phyloP scores from a whole-genome alignment of 2,888 invertebrate species.

The Blomia tropicalis region DNA sequence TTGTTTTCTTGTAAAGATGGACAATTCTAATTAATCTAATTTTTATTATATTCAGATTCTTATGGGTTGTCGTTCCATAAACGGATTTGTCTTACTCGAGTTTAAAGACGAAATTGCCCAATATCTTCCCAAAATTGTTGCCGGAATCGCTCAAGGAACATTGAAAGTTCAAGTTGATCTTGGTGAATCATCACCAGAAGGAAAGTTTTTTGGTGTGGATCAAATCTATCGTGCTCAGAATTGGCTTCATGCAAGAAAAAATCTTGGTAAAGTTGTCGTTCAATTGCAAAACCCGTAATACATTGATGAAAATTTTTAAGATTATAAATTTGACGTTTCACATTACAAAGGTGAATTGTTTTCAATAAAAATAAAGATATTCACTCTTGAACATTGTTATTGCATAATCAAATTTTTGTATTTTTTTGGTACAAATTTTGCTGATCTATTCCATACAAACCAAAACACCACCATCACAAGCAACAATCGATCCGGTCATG shows the following conservation, averaged over 20 bases:
- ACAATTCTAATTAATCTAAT: too few relatives aligned
- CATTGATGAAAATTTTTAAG: not conserved
- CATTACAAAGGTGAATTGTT: too few relatives aligned
- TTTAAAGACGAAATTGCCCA: slow-evolving; percentile 17
- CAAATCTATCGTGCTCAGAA: slow-evolving; percentile 26
- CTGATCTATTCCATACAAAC: too few relatives aligned
- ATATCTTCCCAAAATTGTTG: slow-evolving; percentile 25
- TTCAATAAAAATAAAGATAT: too few relatives aligned
- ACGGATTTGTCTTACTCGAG: slow-evolving; percentile 22
- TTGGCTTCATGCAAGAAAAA: slow-evolving; percentile 6
- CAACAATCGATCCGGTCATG: not conserved
- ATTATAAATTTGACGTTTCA: too few relatives aligned
- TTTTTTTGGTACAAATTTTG: too few relatives aligned
- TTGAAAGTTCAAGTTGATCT: slow-evolving; percentile 23
- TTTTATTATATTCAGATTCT: slow-evolving; percentile 18
- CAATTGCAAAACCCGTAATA: slow-evolving; percentile 11
- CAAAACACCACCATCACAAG: not conserved
- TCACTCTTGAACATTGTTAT: too few relatives aligned
- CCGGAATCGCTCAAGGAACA: slow-evolving; percentile 15
- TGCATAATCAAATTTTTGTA: too few relatives aligned
- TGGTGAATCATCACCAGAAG: slow-evolving; percentile 22
- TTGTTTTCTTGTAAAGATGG: too few relatives aligned
- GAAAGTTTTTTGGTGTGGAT: slow-evolving; percentile 26
- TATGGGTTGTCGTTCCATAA: slow-evolving; percentile 22
- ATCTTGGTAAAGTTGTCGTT: slow-evolving; percentile 18